Conservation (phyloP, 30 jellyfish, hydroid and myxozoan genomes). For the Chrysaora quinquecirrha region DNA sequence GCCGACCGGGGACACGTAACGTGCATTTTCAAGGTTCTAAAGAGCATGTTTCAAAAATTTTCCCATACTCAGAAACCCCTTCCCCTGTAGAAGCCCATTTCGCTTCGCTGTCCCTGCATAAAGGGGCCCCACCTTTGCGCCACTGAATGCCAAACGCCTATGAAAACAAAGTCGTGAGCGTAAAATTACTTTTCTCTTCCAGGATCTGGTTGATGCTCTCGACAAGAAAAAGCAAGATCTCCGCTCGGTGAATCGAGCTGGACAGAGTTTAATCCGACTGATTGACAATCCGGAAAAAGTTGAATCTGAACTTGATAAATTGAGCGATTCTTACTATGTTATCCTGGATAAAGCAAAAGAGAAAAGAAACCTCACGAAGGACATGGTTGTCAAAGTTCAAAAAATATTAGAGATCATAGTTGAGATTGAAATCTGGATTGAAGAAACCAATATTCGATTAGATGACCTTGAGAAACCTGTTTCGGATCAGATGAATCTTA, state of each 20-base stretch:
- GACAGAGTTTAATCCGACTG: slow-evolving; percentile 86
- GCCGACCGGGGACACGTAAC: too few species aligned
- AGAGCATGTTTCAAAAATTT: too few species aligned
- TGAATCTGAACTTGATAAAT: slow-evolving; percentile 84
- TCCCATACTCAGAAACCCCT: too few species aligned
- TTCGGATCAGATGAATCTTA: slow-evolving; percentile 74
- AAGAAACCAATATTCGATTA: slow-evolving; percentile 49
- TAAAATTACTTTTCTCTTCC: slow-evolving; percentile 4
- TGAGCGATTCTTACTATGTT: slow-evolving; percentile 84
- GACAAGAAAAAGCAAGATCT: slow-evolving; percentile 92
- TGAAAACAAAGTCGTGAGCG: too few species aligned
- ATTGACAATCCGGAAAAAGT: slow-evolving; percentile 75
- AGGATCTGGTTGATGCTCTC: slow-evolving; percentile 78
- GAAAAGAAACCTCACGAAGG: slow-evolving; percentile 64
- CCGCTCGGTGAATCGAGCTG: slow-evolving; percentile 93
- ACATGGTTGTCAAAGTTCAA: slow-evolving; percentile 45
- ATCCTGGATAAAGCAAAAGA: slow-evolving; percentile 73
- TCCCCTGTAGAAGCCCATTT: too few species aligned
- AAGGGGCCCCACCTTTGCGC: too few species aligned
- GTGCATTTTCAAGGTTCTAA: too few species aligned
- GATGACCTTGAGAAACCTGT: slow-evolving; percentile 32
- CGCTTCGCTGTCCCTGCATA: too few species aligned
- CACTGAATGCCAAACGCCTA: too few species aligned
- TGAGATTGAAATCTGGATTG: slow-evolving; percentile 85
- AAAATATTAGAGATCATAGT: slow-evolving; percentile 59